Conservation (phyloP, 2,797 vertebrate genomes). For the Setipinna tenuifilis region DNA sequence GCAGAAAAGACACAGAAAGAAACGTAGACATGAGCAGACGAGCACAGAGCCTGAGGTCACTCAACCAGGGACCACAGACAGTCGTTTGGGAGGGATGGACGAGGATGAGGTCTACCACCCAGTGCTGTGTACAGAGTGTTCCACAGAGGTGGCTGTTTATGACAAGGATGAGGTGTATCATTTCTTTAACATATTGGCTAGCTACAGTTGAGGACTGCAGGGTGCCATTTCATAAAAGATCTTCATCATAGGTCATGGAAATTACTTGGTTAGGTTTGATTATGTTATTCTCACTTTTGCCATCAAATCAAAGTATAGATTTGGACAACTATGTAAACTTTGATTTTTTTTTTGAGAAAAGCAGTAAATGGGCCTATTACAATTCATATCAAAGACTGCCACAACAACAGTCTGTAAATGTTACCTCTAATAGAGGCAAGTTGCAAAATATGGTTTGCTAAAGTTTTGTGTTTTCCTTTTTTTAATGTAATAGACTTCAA, state of each 20-base stretch:
- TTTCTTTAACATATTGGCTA: constrained; percentile 95
- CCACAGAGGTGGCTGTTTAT: constrained; percentile 91
- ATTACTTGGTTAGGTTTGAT: background rate
- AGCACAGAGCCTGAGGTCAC: constrained; percentile 54
- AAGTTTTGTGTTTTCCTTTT: constrained; percentile 11
- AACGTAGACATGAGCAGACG: constrained; percentile 54
- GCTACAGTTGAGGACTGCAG: constrained; percentile 80
- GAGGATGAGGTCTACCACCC: constrained; percentile 87
- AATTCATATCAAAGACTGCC: background rate
- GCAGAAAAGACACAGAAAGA: constrained; percentile 69
- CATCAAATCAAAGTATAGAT: background rate
- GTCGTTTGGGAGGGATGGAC: constrained; percentile 66
- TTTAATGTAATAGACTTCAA: background rate
- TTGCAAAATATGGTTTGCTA: constrained; percentile 10
- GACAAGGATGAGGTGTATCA: constrained; percentile 96
- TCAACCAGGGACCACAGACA: constrained; percentile 36
- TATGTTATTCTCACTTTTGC: background rate
- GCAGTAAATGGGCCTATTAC: background rate
- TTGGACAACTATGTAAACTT: background rate
- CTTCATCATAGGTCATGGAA: background rate
- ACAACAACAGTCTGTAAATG: background rate
- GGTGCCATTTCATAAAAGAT: background rate
- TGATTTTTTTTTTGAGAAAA: background rate
- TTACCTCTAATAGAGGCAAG: constrained; percentile 19
- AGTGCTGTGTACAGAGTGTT: constrained; percentile 89